Base-by-base conservation (phyloP, 2,113 vertebrate species). In the Pyxicephalus adspersus region DNA sequence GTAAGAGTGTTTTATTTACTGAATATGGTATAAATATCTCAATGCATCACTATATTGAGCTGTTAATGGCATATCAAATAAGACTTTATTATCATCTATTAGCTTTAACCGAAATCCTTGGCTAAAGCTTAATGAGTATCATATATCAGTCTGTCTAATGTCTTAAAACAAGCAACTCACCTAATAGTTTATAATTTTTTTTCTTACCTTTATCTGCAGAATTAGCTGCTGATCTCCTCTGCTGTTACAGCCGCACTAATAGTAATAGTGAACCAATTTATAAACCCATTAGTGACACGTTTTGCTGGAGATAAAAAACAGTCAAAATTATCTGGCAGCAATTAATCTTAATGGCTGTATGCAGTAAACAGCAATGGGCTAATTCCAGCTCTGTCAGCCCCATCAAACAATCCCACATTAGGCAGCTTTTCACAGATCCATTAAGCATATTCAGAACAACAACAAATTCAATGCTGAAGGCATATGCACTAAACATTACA, bases 341-440 rank as follows among this genome's bases (percentile, higher is more conserved):
- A 95, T 95, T 95, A 95, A 95, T 94, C 94, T 95, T 95, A 95
- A 95, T 95, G 94, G 94, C 93, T 95, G 94, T 95, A 94, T 95
- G 94, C 93, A 95, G 94, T 95, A 95, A 95, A 95, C 94, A 95
- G 94, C 94, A 94, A 95, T 94, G 93, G 94, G 92, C 93, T 94
- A 94, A 94, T 94, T 95, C 93, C 93, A 95, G 92, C 91, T 92
- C 93, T 94, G 93, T 92, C 92, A 94, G 92, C 88, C 92, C 90
- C 92, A 93, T 94, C 92, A 94, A 93, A 94, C 94, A 95, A 95
- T 94, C 93, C 92, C 92, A 93, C 94, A 95, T 95, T 94, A 95
- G 92, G 94, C 93, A 93, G 94, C 93, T 93, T 95, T 95, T 95
- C 94, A 95, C 92, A 91, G 93, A 93, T 94, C 94, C 94, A 95